phyloP scores from a whole-genome alignment of 2,113 vertebrate species.

The Tamias sibiricus region DNA sequence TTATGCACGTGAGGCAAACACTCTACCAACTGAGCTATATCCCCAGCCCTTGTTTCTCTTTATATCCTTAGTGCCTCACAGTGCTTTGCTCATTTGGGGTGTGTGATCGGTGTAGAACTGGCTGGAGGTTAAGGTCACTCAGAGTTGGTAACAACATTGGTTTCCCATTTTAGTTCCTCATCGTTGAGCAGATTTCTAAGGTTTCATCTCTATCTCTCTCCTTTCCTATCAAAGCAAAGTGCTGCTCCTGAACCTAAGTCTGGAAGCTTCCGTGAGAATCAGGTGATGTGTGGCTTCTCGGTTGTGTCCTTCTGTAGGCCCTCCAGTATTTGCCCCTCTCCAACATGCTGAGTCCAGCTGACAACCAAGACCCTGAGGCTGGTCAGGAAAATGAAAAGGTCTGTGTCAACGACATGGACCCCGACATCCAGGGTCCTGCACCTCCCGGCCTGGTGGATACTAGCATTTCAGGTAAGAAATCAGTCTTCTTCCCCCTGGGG shows the following conservation, averaged over 20 bases:
- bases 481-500: neutral
- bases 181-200: neutral
- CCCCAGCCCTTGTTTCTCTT: neutral
- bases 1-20: too few species aligned
- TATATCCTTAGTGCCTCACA: neutral
- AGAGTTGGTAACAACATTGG: neutral
- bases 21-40: too few species aligned
- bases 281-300: neutral
- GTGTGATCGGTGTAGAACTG: neutral
- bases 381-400: conserved; percentile 58
- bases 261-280: neutral
- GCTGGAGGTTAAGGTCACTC: neutral
- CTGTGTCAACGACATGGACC: neutral
- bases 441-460: neutral
- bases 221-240: neutral
- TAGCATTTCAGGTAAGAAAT: conserved; percentile 72
- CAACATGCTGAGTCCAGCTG: conserved; percentile 74
- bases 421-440: conserved; percentile 55
- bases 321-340: conserved; percentile 87
- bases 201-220: neutral
- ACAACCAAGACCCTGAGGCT: conserved; percentile 18
- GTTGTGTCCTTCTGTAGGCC: conserved; percentile 71
- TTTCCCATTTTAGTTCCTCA: neutral
- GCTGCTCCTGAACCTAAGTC: neutral
- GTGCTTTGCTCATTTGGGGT: neutral